These are phyloP conservation scores for Dicrostonyx torquatus DNA, from an alignment of 2,797 vertebrate species.

Conservation along the genomic window DNA sequence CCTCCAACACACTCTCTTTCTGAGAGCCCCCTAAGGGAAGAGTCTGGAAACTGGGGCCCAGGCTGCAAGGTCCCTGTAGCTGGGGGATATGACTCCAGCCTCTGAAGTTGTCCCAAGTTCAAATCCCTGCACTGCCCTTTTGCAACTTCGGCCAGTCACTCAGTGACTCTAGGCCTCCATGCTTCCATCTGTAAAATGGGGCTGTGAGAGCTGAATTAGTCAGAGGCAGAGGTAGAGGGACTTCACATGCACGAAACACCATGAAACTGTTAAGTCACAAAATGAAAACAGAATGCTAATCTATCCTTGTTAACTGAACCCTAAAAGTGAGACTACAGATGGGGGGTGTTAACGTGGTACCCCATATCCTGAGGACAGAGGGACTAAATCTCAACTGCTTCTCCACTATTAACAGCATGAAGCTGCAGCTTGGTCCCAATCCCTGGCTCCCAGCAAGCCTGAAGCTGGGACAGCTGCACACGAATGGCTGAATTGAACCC, in stretches of 20 bases:
- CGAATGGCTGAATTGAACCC: neutral
- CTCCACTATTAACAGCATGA: neutral
- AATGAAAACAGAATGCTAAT: neutral
- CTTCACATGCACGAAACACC: neutral
- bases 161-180: neutral
- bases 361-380: neutral
- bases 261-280: neutral
- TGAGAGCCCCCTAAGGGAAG: neutral
- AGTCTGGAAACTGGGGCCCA: neutral
- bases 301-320: neutral
- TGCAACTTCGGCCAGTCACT: neutral
- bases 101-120: neutral
- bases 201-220: neutral
- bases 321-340: neutral
- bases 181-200: neutral
- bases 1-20: neutral
- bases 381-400: neutral
- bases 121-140: neutral
- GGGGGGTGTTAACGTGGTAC: neutral
- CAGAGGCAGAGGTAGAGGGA: accelerated
- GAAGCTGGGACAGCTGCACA: neutral
- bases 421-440: neutral
- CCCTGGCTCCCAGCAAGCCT: neutral
- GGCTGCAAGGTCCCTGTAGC: neutral
- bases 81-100: neutral